These are phyloP conservation scores for Saccopteryx bilineata DNA, from an alignment of 2,113 vertebrate species.

Conservation along the genomic window DNA sequence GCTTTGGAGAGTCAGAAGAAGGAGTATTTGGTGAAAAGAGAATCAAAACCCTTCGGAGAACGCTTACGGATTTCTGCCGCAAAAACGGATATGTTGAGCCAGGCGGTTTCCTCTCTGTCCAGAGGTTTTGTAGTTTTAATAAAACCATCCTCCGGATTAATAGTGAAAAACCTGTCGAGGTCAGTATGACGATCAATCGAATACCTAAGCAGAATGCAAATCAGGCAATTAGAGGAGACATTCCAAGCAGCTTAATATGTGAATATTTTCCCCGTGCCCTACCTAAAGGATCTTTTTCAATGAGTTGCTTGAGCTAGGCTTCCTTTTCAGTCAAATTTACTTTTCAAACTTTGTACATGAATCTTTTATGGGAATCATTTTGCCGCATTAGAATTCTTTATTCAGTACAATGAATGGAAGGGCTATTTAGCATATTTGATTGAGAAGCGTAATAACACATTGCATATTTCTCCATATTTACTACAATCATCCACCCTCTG, in stretches of 20 bases:
- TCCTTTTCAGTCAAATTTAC: slow-evolving; percentile 81
- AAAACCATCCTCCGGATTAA: slow-evolving; percentile 95
- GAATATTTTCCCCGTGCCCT: slow-evolving; percentile 66
- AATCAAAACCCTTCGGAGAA: slow-evolving; percentile 69
- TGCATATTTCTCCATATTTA: slow-evolving; percentile 81
- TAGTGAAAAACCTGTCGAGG: slow-evolving; percentile 95
- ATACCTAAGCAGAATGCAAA: slow-evolving; percentile 92
- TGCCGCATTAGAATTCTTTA: slow-evolving; percentile 64
- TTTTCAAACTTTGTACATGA: slow-evolving; percentile 69
- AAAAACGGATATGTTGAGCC: slow-evolving; percentile 98
- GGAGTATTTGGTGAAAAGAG: slow-evolving; percentile 43
- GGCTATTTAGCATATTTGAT: slow-evolving; percentile 79
- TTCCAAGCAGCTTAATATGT: slow-evolving; percentile 63
- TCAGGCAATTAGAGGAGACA: slow-evolving; percentile 82
- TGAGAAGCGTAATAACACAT: slow-evolving; percentile 73
- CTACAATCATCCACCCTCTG: slow-evolving; percentile 72
- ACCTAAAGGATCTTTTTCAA: slow-evolving; percentile 75
- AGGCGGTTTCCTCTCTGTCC: slow-evolving; percentile 95
- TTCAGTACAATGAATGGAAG: slow-evolving; percentile 81
- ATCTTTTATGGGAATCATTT: slow-evolving; percentile 78
- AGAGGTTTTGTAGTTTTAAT: slow-evolving; percentile 95
- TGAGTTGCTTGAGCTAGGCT: slow-evolving; percentile 55
- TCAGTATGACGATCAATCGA: slow-evolving; percentile 97
- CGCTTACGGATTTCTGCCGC: slow-evolving; percentile 94
- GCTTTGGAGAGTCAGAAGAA: not conserved